Evolutionary conservation across 2,797 vertebrate genomes (phyloP).

Genomic region (Macropodus opercularis): DNA sequence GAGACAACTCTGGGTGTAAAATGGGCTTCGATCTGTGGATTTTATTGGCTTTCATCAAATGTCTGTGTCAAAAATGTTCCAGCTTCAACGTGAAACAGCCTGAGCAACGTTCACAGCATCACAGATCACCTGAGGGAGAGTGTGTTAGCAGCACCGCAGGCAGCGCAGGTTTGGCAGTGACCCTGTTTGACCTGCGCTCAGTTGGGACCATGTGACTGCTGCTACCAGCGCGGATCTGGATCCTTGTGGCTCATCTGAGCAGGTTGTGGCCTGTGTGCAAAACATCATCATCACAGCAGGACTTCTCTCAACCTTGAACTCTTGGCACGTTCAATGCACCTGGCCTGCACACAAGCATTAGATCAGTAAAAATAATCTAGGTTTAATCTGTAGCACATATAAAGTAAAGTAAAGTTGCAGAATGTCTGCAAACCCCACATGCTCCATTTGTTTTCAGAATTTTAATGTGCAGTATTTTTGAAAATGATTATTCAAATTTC

Average conservation of each 20-base stretch:
- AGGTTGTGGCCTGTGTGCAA: not conserved
- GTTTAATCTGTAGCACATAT: too few relatives aligned
- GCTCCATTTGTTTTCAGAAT: too few relatives aligned
- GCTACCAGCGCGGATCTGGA: not conserved
- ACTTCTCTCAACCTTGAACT: too few relatives aligned
- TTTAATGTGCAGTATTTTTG: not conserved
- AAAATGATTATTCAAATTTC: not conserved
- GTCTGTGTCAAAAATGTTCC: not conserved
- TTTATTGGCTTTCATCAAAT: slow-evolving; percentile 23
- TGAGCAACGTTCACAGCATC: slow-evolving; percentile 7
- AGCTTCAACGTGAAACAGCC: slow-evolving; percentile 4
- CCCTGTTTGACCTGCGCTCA: not conserved
- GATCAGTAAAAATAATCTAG: too few relatives aligned
- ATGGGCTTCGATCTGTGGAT: slow-evolving; percentile 2
- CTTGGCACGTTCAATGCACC: too few relatives aligned
- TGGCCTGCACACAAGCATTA: too few relatives aligned
- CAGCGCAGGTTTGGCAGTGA: not conserved
- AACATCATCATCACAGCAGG: not conserved
- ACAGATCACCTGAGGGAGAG: slow-evolving; percentile 5
- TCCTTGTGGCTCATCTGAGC: not conserved
- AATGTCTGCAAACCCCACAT: too few relatives aligned
- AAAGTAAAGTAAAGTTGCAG: too few relatives aligned
- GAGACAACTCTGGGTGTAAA: slow-evolving; percentile 2
- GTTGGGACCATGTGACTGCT: slow-evolving; percentile 5
- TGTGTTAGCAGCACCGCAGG: slow-evolving; percentile 14